Percentiles rank a stretch among this genome's conserved stretches.
phyloP scores from a whole-genome alignment of 2,113 vertebrate species.

The Pongo pygmaeus region DNA sequence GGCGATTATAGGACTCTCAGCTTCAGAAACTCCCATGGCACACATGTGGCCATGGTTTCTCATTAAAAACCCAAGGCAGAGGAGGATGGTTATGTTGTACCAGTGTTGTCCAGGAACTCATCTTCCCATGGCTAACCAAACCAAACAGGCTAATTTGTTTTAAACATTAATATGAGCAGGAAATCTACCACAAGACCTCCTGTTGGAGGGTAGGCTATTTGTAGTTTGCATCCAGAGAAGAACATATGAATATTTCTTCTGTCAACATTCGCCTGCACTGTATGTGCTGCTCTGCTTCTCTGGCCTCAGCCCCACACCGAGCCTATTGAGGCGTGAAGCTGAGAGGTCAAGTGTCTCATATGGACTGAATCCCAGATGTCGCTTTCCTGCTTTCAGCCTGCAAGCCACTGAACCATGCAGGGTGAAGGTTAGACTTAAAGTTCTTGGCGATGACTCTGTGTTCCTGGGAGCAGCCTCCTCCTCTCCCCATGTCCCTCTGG shows the following conservation, averaged over 20 bases:
- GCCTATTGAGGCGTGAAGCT: constrained; percentile 54
- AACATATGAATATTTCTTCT: constrained; percentile 12
- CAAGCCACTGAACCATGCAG: constrained; percentile 50
- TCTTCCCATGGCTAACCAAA: constrained; percentile 25
- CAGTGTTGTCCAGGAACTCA: neutral
- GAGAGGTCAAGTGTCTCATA: constrained; percentile 59
- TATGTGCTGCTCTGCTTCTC: neutral
- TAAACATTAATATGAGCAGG: constrained; percentile 49
- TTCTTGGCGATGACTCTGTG: neutral
- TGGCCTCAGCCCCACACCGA: constrained; percentile 51
- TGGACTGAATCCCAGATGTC: constrained; percentile 63
- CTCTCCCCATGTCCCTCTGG: neutral
- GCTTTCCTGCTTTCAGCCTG: constrained; percentile 52
- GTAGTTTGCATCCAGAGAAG: constrained; percentile 15
- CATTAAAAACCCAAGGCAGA: neutral
- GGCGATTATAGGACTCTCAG: neutral
- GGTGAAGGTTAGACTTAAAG: constrained; percentile 57
- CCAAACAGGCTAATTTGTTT: constrained; percentile 39
- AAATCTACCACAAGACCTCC: constrained; percentile 21
- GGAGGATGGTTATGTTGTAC: neutral
- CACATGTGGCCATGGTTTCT: neutral
- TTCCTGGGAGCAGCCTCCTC: constrained; percentile 16
- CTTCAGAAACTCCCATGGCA: neutral
- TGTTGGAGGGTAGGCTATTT: neutral
- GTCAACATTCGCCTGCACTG: neutral